These are phyloP conservation scores for Corythoichthys haematopterus DNA, from an alignment of 2,113 vertebrate species.

Conservation along the genomic window DNA sequence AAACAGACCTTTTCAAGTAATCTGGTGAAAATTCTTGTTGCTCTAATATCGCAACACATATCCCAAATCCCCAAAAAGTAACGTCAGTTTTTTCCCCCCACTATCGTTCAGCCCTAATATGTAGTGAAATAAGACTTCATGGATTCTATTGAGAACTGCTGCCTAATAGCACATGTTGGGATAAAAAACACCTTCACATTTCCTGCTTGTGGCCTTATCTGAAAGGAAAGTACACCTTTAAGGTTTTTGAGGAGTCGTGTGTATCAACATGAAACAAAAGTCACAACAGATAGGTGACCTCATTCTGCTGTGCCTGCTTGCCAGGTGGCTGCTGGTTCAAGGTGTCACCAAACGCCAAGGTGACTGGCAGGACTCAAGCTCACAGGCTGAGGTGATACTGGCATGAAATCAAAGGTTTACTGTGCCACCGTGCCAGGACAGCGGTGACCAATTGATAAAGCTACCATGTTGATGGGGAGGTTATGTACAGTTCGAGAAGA, in stretches of 20 bases:
- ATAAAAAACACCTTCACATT: neutral
- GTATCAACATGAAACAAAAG: conserved; percentile 10
- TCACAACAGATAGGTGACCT: conserved; percentile 47
- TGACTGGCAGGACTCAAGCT: conserved; percentile 46
- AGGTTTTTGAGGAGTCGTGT: neutral
- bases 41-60: no score
- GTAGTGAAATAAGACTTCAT: neutral
- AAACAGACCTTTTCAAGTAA: no score
- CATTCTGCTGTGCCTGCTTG: conserved; percentile 27
- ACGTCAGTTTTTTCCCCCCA: no score
- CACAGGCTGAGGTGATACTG: conserved; percentile 31
- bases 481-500: neutral
- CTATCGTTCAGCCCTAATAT: no score
- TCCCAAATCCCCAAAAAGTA: no score
- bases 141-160: neutral
- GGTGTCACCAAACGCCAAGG: conserved; percentile 41
- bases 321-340: conserved; percentile 48
- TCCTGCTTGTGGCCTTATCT: neutral
- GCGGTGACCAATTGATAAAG: conserved; percentile 9
- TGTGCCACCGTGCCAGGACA: conserved; percentile 21
- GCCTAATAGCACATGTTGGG: neutral
- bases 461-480: neutral
- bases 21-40: no score
- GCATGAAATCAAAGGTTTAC: conserved; percentile 44
- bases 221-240: neutral